Evolutionary conservation across 2,888 invertebrate species (phyloP), one percentile per base, ranked within the genome.

Genomic region (Rhimphoctona megacephalus): DNA sequence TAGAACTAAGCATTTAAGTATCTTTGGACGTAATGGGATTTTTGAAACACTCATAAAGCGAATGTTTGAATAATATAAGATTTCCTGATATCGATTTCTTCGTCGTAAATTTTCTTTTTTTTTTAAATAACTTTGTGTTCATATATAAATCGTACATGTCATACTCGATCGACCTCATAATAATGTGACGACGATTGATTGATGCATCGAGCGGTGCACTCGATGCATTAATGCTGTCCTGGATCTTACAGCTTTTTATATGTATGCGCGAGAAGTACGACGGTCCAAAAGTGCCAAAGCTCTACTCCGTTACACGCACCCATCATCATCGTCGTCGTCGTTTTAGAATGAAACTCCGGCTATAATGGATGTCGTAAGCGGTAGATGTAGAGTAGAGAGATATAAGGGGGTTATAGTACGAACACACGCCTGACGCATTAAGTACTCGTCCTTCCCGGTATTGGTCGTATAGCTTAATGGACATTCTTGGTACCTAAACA

Each of bases 311-410:
- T 25, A 39, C 43, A 67, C 67, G 69, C 22, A 61, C 30, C 61
- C 17, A 36, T 39, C 67, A 11, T 36, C 77, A 54, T 54, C 69
- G 33, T 64, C 64, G 64, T 64, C 73, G 49, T 52, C 30, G 19
- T 54, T 67, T 66, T 52, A 25, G 57, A 39, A 36, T 39, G 52
- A 54, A 66, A 72, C 70, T 76, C 19, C 76, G 49, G 74, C 52
- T n/a, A 69, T 70, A 84, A 80, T 80, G 80, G 80, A 76, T 70
- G 64, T 70, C 80, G 74, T 70, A 57, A 84, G 69, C 76, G 36
- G 49, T 43, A 64, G 61, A 76, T 80, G 80, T 74, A 70, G 76
- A 76, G 69, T 80, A 80, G 39, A 67, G 19, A 57, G 33, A 22
- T 69, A 69, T 70, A 64, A 66, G 66, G 19, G 73, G 54, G 52